phyloP scores from a whole-genome alignment of 2,888 invertebrate genomes.

The Tuta absoluta region DNA sequence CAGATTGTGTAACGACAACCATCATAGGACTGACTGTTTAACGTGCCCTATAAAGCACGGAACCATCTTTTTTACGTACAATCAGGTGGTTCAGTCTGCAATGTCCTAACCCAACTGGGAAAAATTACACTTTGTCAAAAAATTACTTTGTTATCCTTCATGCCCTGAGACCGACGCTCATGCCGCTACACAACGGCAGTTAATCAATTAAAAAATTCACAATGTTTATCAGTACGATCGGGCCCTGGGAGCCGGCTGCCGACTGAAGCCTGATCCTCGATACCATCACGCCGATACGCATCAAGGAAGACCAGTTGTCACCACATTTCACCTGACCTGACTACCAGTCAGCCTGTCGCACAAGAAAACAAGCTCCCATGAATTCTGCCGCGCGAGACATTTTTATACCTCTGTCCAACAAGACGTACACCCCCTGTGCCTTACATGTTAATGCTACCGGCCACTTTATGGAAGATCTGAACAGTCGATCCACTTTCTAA shows the following conservation, averaged over 20 bases:
- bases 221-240: slow-evolving; percentile 73
- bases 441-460: slow-evolving; percentile 63
- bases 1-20: too few species aligned
- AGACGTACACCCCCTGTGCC: slow-evolving; percentile 51
- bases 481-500: slow-evolving; percentile 56
- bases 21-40: too few species aligned
- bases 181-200: too few species aligned
- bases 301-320: slow-evolving; percentile 81
- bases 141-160: too few species aligned
- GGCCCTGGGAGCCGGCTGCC: slow-evolving; percentile 67
- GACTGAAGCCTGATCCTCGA: slow-evolving; percentile 75
- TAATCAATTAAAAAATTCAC: slow-evolving; percentile 29
- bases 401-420: slow-evolving; percentile 72
- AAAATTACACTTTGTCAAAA: too few species aligned
- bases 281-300: slow-evolving; percentile 79
- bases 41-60: too few species aligned
- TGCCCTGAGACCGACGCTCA: too few species aligned
- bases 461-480: slow-evolving; percentile 46
- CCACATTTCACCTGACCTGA: slow-evolving; percentile 80
- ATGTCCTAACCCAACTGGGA: too few species aligned
- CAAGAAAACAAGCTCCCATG: slow-evolving; percentile 71
- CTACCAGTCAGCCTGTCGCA: slow-evolving; percentile 68
- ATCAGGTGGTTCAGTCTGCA: too few species aligned
- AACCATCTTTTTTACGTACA: too few species aligned
- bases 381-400: slow-evolving; percentile 72